These are phyloP conservation scores for Nomada hirtipes DNA, from an alignment of 2,888 invertebrate species.

Conservation along the genomic window DNA sequence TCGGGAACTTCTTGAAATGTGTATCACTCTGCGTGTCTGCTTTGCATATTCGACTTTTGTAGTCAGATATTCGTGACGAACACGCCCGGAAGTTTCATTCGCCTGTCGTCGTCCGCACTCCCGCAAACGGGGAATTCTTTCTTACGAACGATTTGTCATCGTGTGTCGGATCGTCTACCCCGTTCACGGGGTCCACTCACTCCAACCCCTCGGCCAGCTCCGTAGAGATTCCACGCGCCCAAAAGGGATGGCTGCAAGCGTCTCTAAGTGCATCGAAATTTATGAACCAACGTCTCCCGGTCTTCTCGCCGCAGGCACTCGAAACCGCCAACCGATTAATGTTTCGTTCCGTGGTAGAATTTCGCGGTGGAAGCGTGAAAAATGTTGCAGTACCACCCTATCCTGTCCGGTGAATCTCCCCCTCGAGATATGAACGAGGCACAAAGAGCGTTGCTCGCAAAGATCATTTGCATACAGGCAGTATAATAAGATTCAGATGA, in stretches of 20 bases:
- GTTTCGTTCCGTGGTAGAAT: constrained; percentile 65
- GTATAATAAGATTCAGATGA: constrained; percentile 54
- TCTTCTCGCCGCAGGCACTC: constrained; percentile 35
- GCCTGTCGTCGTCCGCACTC: constrained; percentile 48
- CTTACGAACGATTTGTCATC: constrained; percentile 65
- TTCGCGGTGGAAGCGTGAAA: constrained; percentile 68
- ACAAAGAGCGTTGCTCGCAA: background rate
- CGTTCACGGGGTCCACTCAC: background rate
- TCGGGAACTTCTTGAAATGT: constrained; percentile 3
- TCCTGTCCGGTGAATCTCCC: background rate
- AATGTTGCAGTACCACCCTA: constrained; percentile 55
- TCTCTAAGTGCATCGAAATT: constrained; percentile 75
- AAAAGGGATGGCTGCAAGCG: constrained; percentile 51
- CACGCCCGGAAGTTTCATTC: constrained; percentile 45
- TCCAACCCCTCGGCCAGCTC: background rate
- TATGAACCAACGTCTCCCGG: constrained; percentile 66
- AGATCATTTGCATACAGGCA: constrained; percentile 26
- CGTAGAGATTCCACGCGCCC: constrained; percentile 43
- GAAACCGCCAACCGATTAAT: constrained; percentile 69
- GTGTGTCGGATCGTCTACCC: constrained; percentile 33
- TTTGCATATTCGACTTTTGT: constrained; percentile 43
- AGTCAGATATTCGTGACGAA: constrained; percentile 40
- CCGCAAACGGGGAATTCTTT: constrained; percentile 42
- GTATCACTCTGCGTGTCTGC: constrained; percentile 1
- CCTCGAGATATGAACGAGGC: constrained; percentile 1